Evolutionary conservation across 2,113 vertebrate genomes (phyloP).

Genomic region (Emberiza fucata): DNA sequence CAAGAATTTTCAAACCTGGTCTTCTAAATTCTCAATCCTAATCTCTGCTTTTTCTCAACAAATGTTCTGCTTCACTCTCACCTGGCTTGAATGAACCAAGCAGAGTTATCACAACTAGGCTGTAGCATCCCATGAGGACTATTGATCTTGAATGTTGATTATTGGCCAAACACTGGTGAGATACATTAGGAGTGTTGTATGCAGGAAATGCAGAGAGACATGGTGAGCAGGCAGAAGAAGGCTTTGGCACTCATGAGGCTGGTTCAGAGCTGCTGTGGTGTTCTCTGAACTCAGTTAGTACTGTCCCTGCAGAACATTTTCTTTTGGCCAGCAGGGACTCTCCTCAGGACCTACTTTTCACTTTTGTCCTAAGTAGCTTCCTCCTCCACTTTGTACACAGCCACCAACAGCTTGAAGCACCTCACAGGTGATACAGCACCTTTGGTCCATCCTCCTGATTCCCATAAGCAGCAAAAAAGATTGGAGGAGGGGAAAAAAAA

Average conservation of each 20-base stretch:
- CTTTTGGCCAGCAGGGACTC: neutral
- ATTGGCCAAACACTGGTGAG: neutral
- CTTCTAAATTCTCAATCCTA: neutral
- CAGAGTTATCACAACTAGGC: neutral
- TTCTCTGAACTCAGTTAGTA: neutral
- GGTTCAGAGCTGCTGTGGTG: neutral
- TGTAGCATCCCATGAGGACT: neutral
- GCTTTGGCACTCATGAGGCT: neutral
- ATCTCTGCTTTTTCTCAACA: neutral
- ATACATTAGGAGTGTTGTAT: neutral
- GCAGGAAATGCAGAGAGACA: neutral
- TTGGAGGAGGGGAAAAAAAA: neutral
- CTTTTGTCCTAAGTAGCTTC: neutral
- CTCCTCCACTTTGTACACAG: neutral
- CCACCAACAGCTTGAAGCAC: neutral
- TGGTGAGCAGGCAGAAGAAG: neutral
- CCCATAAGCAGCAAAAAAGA: neutral
- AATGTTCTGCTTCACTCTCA: neutral
- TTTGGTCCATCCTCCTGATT: neutral
- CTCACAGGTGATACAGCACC: neutral
- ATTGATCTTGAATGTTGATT: neutral
- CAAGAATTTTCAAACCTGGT: neutral
- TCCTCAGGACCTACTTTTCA: neutral
- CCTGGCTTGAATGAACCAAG: neutral
- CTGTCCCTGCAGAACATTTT: neutral